Evolutionary conservation across 1,140 invertebrate species (phyloP).

Genomic region (Drosophila bifasciata): DNA sequence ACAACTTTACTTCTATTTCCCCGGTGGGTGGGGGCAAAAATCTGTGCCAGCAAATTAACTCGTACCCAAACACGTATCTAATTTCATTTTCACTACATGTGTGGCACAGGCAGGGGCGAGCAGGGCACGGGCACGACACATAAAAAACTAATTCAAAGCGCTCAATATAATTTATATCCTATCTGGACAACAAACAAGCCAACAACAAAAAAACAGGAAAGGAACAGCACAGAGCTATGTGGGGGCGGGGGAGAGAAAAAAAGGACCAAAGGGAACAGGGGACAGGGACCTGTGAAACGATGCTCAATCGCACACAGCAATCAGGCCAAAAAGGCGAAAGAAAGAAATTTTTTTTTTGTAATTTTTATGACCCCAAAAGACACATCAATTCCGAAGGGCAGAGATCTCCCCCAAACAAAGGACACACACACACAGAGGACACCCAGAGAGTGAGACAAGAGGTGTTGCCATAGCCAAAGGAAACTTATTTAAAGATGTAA

Average conservation of each 20-base stretch:
- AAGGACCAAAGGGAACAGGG: constrained; percentile 42
- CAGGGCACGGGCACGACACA: constrained; percentile 29
- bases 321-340: constrained; percentile 70
- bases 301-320: constrained; percentile 67
- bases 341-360: constrained; percentile 72
- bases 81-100: constrained; percentile 75
- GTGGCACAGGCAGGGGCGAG: constrained; percentile 17
- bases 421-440: constrained; percentile 17
- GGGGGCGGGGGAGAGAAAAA: background rate
- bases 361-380: constrained; percentile 82
- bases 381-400: constrained; percentile 72
- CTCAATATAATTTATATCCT: constrained; percentile 82
- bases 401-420: constrained; percentile 42
- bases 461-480: constrained; percentile 9
- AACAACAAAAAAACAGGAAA: constrained; percentile 19
- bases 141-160: constrained; percentile 81
- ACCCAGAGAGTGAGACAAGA: constrained; percentile 37
- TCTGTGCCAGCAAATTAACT: constrained; percentile 67
- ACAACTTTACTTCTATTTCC: constrained; percentile 12
- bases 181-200: constrained; percentile 57
- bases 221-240: background rate
- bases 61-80: constrained; percentile 70
- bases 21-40: constrained; percentile 25
- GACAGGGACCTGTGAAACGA: constrained; percentile 26
- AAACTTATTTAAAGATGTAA: constrained; percentile 82